Evolutionary conservation across 2,113 vertebrate genomes (phyloP).

Genomic region (Sciurus niger): DNA sequence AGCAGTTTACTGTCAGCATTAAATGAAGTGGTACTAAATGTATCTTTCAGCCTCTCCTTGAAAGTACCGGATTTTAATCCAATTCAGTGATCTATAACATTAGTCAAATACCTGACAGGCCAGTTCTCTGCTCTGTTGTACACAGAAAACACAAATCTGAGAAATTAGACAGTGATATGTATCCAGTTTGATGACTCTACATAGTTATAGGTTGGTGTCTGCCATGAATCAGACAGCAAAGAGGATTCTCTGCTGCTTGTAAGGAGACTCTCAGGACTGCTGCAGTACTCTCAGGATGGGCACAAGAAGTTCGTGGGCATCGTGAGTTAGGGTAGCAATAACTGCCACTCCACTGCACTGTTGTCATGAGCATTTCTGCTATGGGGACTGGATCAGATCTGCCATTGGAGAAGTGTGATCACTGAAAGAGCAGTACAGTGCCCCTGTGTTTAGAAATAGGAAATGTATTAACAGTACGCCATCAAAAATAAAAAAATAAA

Average conservation of each 20-base stretch:
- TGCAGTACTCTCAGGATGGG: not conserved
- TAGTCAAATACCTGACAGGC: no score
- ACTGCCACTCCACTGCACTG: not conserved
- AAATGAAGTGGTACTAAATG: not conserved
- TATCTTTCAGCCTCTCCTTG: not conserved
- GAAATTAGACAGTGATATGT: not conserved
- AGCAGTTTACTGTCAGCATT: not conserved
- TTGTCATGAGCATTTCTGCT: slow-evolving; percentile 67
- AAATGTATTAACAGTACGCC: not conserved
- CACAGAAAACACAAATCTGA: not conserved
- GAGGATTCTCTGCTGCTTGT: slow-evolving; percentile 48
- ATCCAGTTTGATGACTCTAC: not conserved
- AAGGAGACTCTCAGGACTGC: slow-evolving; percentile 33
- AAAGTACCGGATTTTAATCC: not conserved
- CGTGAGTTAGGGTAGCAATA: slow-evolving; percentile 55
- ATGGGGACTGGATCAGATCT: slow-evolving; percentile 53
- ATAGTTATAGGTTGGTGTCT: not conserved
- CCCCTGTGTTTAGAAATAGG: not conserved
- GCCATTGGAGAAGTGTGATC: not conserved
- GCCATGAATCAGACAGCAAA: not conserved
- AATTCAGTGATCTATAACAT: not conserved
- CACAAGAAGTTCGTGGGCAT: slow-evolving; percentile 9
- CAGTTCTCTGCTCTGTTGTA: not conserved
- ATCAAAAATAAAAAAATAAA: not conserved
- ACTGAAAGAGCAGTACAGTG: not conserved